These are phyloP conservation scores for Anser cygnoides DNA, from an alignment of 2,113 vertebrate species.

Conservation along the genomic window DNA sequence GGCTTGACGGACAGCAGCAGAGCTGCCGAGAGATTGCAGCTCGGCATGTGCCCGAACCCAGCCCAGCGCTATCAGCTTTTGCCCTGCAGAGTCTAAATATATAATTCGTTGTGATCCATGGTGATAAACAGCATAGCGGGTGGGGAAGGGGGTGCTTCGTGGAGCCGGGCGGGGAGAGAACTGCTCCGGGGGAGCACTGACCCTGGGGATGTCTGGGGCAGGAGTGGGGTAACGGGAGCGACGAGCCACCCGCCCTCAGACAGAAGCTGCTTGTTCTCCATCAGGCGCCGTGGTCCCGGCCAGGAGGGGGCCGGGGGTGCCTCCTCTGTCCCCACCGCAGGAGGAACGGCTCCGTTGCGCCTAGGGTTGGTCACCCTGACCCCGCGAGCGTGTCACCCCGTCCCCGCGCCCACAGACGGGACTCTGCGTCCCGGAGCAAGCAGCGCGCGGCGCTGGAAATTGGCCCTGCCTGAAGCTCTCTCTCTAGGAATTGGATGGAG, in stretches of 20 bases:
- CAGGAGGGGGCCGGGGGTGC: not conserved
- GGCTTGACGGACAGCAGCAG: not conserved
- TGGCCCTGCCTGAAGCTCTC: slow-evolving; percentile 57
- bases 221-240: not conserved
- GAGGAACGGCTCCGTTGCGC: slow-evolving; percentile 4
- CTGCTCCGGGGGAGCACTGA: not conserved
- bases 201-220: slow-evolving; percentile 24
- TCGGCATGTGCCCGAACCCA: not conserved
- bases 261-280: slow-evolving; percentile 39
- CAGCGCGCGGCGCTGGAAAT: not conserved
- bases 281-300: not conserved
- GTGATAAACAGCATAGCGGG: slow-evolving; percentile 4
- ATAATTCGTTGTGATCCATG: slow-evolving; percentile 4
- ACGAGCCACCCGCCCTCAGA: not conserved
- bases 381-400: not conserved
- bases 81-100: slow-evolving; percentile 18
- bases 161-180: not conserved
- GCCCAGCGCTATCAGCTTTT: slow-evolving; percentile 1
- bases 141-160: not conserved
- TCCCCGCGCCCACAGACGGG: not conserved
- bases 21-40: not conserved
- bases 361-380: not conserved
- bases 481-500: slow-evolving; percentile 65
- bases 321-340: not conserved
- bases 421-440: slow-evolving; percentile 27